Conservation (phyloP, 1,140 invertebrate species). For the Drosophila sproati region DNA sequence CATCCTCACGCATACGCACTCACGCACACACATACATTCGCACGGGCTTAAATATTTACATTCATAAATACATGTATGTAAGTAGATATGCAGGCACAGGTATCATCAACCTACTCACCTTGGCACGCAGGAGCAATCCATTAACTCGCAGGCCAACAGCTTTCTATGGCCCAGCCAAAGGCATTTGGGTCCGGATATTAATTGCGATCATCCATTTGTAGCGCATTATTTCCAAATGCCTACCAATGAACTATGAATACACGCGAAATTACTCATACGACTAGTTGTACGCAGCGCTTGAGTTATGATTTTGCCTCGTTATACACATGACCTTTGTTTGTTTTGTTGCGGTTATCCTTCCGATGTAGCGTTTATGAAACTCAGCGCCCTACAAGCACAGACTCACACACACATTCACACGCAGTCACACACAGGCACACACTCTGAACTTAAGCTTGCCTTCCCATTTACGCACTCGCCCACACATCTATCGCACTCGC, state of each 20-base stretch:
- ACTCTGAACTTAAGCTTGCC: background rate
- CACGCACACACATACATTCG: background rate
- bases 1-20: background rate
- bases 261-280: slow-evolving; percentile 37
- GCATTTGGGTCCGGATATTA: slow-evolving; percentile 56
- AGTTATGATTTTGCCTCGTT: slow-evolving; percentile 24
- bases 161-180: background rate
- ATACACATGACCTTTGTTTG: background rate
- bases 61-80: background rate
- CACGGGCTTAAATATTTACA: slow-evolving; percentile 7
- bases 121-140: slow-evolving; percentile 47
- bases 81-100: background rate
- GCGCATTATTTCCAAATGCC: slow-evolving; percentile 50
- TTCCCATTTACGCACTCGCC: background rate
- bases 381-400: slow-evolving; percentile 14
- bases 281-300: slow-evolving; percentile 25
- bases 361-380: slow-evolving; percentile 28
- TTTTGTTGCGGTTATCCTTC: slow-evolving; percentile 7
- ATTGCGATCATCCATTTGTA: slow-evolving; percentile 61
- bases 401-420: slow-evolving; percentile 1
- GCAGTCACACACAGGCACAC: background rate
- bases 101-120: slow-evolving; percentile 4
- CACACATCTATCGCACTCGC: background rate
- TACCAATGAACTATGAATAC: slow-evolving; percentile 41
- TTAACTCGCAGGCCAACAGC: slow-evolving; percentile 29